Evolutionary conservation across 2,797 vertebrate genomes (phyloP).

Genomic region (Sebastolobus altivelis): DNA sequence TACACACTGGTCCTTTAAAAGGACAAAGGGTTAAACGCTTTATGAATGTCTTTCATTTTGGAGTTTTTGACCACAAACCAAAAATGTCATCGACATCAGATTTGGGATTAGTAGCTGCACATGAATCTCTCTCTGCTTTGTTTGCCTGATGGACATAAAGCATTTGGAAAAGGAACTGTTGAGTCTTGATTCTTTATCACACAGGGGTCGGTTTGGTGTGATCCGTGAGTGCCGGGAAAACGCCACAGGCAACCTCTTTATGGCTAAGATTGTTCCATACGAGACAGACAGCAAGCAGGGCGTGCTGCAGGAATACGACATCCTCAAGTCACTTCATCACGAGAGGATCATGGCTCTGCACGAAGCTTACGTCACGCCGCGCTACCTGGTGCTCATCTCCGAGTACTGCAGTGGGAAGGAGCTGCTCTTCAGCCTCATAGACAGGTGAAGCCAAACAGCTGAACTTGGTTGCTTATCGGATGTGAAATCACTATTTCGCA

Average conservation of each 20-base stretch:
- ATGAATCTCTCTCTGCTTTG: neutral
- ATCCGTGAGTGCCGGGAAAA: conserved; percentile 97
- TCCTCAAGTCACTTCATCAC: conserved; percentile 94
- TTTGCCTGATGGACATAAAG: neutral
- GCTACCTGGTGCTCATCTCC: conserved; percentile 96
- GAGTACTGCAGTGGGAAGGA: conserved; percentile 96
- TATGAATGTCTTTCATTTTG: neutral
- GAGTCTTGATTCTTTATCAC: neutral
- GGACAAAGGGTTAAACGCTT: neutral
- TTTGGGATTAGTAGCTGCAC: neutral
- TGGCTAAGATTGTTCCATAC: conserved; percentile 98
- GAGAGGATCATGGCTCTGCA: conserved; percentile 96
- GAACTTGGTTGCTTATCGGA: neutral
- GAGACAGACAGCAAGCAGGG: conserved; percentile 90
- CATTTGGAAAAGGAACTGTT: no score
- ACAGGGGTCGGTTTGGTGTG: conserved; percentile 95
- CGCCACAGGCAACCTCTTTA: conserved; percentile 92
- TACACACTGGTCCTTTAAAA: neutral
- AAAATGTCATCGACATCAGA: neutral
- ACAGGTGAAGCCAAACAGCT: conserved; percentile 85
- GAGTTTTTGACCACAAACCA: neutral
- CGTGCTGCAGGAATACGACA: conserved; percentile 96
- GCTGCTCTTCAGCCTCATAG: conserved; percentile 94
- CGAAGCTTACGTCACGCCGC: conserved; percentile 96
- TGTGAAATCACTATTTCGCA: neutral